Base-by-base conservation (phyloP, 92 coral and sea anemone genomes). In the Montipora capitata region DNA sequence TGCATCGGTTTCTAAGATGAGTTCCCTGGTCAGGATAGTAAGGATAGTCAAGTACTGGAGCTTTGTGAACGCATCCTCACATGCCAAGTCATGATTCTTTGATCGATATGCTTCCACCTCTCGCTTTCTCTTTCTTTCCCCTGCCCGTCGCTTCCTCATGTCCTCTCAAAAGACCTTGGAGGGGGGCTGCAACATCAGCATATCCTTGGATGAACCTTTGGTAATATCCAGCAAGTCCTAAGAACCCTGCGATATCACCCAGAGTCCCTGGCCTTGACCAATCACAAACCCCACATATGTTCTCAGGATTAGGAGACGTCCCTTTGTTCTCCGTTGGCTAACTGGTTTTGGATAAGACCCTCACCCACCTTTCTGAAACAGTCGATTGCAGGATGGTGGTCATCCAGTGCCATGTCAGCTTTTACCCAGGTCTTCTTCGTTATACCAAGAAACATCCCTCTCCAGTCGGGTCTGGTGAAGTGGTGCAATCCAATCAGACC, bases 31-130 rank as follows among this genome's bases (percentile, higher is more conserved):
- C 61, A 91, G 2, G 35, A 27, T 27, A 91, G 79, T 90, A 86
- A 44, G 89, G 96, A 77, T 51, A 93, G 10, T 91, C 94, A 38
- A 93, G 62, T 40, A 93, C 89, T 62, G 96, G 96, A 4, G 90
- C 74, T 78, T 78, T 17, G n/a, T 62, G 41, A 92, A 92, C 9
- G 95, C 58, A 0, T 42, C 51, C 61, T 92, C 88, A 43, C 93
- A 88, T 20, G 76, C 38, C 18, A 81, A 72, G 74, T 92, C 95
- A 27, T 27, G 35, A 27, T 27, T 27, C 35, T 27, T 27, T 27
- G 35, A 27, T 27, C 93, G 93, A 92, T 13, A 59, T 44, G 6
- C 41, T 73, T 78, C 48, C 68, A 61, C 48, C 56, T 41, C 11
- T 48, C 41, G 43, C 81, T 80, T 35, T 78, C 81, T 68, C 81